A percentile compares a stretch with the other conserved stretches of the same genome.
Evolutionary conservation across 1,140 invertebrate species (phyloP).

Genomic region (Zaprionus africanus): DNA sequence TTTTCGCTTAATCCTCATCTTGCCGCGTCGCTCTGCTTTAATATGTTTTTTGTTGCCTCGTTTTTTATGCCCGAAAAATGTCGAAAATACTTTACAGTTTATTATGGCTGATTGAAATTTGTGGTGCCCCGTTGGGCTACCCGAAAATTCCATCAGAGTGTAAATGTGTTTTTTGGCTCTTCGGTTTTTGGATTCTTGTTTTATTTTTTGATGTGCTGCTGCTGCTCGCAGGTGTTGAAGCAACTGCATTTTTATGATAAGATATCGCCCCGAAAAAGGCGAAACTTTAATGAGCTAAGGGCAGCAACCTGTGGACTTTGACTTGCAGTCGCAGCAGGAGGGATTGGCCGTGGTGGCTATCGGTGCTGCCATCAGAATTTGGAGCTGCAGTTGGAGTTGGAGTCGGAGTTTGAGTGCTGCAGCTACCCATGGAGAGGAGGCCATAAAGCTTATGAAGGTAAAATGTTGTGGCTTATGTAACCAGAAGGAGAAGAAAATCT

Average conservation of each 20-base stretch:
- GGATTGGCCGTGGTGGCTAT: slow-evolving; percentile 2
- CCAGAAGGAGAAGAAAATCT: slow-evolving; percentile 19
- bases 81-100: slow-evolving; percentile 67
- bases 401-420: not conserved
- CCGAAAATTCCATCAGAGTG: slow-evolving; percentile 58
- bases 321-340: slow-evolving; percentile 2
- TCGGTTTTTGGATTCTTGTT: not conserved
- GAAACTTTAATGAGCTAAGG: slow-evolving; percentile 69
- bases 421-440: slow-evolving; percentile 29
- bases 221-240: slow-evolving; percentile 70
- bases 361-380: slow-evolving; percentile 17
- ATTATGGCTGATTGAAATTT: slow-evolving; percentile 77
- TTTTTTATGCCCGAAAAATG: slow-evolving; percentile 28
- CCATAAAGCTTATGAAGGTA: slow-evolving; percentile 59
- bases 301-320: slow-evolving; percentile 28
- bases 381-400: not conserved
- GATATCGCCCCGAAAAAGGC: slow-evolving; percentile 68
- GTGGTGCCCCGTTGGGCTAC: slow-evolving; percentile 49
- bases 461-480: slow-evolving; percentile 48
- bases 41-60: not conserved
- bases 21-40: not conserved
- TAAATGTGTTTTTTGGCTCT: slow-evolving; percentile 1
- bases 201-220: slow-evolving; percentile 58
- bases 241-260: slow-evolving; percentile 80
- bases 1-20: slow-evolving; percentile 1